Conservation (phyloP, 2,797 vertebrate genomes). For the Etheostoma perlongum region DNA sequence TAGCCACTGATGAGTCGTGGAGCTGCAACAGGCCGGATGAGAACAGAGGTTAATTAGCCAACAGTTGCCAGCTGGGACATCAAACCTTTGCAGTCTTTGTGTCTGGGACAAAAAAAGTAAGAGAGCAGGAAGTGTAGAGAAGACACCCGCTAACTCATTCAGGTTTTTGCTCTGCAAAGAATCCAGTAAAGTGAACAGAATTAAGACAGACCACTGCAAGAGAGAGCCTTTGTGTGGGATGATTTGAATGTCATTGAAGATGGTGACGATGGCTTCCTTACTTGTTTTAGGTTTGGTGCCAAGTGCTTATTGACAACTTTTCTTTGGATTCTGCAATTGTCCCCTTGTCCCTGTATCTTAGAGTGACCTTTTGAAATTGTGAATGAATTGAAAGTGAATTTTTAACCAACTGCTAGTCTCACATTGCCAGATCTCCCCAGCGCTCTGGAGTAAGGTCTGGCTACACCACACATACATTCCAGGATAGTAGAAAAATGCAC, state of each 20-base stretch:
- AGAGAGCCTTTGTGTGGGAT: not conserved
- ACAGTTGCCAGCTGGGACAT: slow-evolving; percentile 53
- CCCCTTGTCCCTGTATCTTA: too few relatives aligned
- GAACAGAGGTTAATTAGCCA: slow-evolving; percentile 65
- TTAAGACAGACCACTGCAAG: not conserved
- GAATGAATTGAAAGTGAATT: too few relatives aligned
- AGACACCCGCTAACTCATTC: not conserved
- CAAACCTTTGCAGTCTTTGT: slow-evolving; percentile 34
- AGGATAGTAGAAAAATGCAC: too few relatives aligned
- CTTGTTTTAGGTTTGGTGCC: not conserved
- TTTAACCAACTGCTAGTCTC: too few relatives aligned
- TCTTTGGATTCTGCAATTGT: too few relatives aligned
- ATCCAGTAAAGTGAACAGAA: slow-evolving; percentile 2
- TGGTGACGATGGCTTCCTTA: not conserved
- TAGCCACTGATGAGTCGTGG: slow-evolving; percentile 53
- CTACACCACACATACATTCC: too few relatives aligned
- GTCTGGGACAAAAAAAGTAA: slow-evolving; percentile 21
- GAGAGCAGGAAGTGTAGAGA: not conserved
- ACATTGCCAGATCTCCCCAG: too few relatives aligned
- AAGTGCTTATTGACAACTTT: too few relatives aligned
- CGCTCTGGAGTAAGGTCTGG: too few relatives aligned
- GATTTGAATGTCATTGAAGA: not conserved
- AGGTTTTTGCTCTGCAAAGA: slow-evolving; percentile 1
- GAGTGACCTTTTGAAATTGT: too few relatives aligned
- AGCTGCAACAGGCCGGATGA: slow-evolving; percentile 39